Evolutionary conservation across 1,140 invertebrate species (phyloP), one percentile per base, ranked within the genome.

Genomic region (Mamestra configurata): DNA sequence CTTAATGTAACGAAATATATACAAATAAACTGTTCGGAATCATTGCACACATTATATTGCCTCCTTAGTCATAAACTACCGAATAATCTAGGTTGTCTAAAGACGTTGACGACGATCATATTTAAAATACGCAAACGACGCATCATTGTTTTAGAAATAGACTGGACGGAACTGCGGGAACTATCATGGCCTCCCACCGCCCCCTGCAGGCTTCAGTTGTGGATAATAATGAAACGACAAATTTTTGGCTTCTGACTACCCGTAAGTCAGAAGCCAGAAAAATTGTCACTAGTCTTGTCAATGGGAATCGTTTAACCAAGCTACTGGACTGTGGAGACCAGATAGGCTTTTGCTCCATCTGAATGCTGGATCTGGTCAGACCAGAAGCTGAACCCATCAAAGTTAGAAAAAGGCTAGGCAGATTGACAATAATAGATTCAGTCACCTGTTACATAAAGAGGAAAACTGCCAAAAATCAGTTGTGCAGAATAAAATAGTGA

Each of bases 81-180:
- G 22, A 57, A 57, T 57, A 27, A 57, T 57, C 53, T 57, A 57
- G 53, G 22, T 27, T 57, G 22, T 13, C 22, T 53, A 22, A 22
- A 59, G 27, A 7, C 4, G 5, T 13, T 6, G 4, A 61, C 4
- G 31, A 31, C 6, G 20, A 6, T n/a, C 66, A 46, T 43, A 70
- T 46, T 46, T 70, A 46, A 70, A 49, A 27, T 15, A 24, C 11
- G 24, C 40, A 13, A 49, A 70, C 40, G 66, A 43, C 20, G 13
- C 66, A 24, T 27, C 22, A 70, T 46, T 70, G 66, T 27, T 46
- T 70, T 70, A 43, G 66, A 43, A 43, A 46, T 70, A 43, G 37
- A 70, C 4, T 46, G 18, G 40, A 27, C 37, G 20, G 22, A 24
- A 49, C 22, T 49, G 37, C 40, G 40, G 40, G 37, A 70, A 49